Base-by-base conservation (phyloP, 2,888 invertebrate genomes). In the Dimorphilus gyrociliatus region DNA sequence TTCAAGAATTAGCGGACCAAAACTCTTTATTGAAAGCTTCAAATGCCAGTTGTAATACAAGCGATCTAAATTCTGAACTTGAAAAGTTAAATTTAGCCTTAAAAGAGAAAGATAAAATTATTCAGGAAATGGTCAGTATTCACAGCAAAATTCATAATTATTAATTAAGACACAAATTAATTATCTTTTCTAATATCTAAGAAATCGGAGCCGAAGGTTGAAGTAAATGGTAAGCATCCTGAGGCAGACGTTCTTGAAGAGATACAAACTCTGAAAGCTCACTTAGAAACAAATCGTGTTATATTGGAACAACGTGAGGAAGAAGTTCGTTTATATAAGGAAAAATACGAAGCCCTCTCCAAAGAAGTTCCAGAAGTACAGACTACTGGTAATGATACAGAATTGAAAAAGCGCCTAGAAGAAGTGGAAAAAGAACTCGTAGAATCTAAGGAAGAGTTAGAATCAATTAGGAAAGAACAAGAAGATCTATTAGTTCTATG, bases 401-500 rank as follows among this genome's bases (percentile, higher is more conserved):
- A 51, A 33, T 61, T 60, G 27, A 51, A 53, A 19, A 45, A 53
- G 30, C 42, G 37, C n/a, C 27, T 27, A 13, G 27, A 40, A 19
- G 32, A 34, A 4, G 29, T 24, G 4, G 48, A 47, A 23, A 48
- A 45, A 27, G 25, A n/a, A n/a, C n/a, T n/a, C n/a, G n/a, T 25
- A 3, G 34, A 32, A 4, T 24, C 48, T 16, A 36, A 44, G 29
- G 51, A 48, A 12, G 53, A 55, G 27, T 32, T 53, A 36, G 52
- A 54, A 3, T 46, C 70, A 41, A 51, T 84, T 38, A 74, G 72
- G 51, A 81, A 76, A 52, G 92, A 94, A 51, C 90, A 92, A 59
- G 92, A 94, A 45, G 88, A 92, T 63, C 64, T 94, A 38, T 63
- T 94, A 33, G 78, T 81, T 50, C 64, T 94, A 34, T 66, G 94